These are phyloP conservation scores for Nanger granti DNA, from an alignment of 2,113 vertebrate species.

Conservation along the genomic window DNA sequence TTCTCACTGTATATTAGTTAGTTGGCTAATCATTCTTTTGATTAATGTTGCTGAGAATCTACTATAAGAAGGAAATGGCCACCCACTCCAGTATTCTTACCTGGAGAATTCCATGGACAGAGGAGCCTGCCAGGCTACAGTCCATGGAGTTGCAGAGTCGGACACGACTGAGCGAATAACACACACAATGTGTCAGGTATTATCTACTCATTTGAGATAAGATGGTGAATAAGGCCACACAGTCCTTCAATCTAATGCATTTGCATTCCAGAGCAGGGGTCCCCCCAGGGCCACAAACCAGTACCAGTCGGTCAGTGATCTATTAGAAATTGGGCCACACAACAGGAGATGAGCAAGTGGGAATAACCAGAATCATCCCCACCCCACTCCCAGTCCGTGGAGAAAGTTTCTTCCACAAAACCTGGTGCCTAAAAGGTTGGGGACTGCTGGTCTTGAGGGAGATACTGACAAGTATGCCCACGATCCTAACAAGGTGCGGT, in stretches of 20 bases:
- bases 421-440: not conserved
- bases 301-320: not conserved
- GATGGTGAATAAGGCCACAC: not conserved
- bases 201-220: conserved; percentile 15
- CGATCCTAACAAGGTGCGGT: not conserved
- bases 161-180: not conserved
- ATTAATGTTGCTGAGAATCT: not conserved
- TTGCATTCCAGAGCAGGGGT: not conserved
- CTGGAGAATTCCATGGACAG: not conserved
- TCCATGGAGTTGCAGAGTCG: not conserved
- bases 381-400: not conserved
- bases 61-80: not conserved
- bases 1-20: not conserved
- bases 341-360: not conserved
- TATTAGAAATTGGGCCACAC: not conserved
- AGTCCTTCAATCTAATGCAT: not conserved
- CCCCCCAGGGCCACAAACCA: not conserved
- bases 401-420: not conserved
- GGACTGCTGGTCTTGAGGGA: not conserved
- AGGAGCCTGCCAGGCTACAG: not conserved
- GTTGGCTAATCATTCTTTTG: not conserved
- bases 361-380: not conserved
- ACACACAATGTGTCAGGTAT: not conserved
- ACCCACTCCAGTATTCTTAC: not conserved
- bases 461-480: not conserved